A percentile compares a stretch with the other conserved stretches of the same genome.
These are phyloP conservation scores for Thunnus albacares DNA, from an alignment of 2,797 vertebrate species.

Conservation along the genomic window DNA sequence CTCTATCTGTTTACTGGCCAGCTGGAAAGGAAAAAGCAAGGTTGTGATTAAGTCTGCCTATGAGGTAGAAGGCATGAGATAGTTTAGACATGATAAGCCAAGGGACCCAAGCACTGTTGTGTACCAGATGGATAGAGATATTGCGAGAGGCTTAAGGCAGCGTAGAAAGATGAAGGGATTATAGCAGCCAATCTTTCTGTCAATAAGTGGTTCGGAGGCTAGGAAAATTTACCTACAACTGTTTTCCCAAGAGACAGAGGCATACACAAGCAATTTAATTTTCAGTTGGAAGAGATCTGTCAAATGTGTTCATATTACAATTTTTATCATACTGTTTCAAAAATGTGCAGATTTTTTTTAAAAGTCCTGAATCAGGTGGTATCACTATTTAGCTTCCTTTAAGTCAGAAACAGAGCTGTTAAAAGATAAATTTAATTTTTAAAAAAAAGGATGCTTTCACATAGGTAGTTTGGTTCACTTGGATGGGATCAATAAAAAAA, in stretches of 20 bases:
- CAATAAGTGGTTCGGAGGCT: constrained; percentile 66
- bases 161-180: constrained; percentile 73
- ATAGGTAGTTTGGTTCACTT: too few species aligned
- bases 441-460: too few species aligned
- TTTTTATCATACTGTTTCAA: constrained; percentile 2
- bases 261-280: not conserved
- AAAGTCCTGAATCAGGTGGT: not conserved
- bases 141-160: constrained; percentile 61
- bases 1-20: constrained; percentile 61
- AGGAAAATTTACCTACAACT: constrained; percentile 58
- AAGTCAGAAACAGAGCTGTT: not conserved
- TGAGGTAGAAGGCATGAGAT: constrained; percentile 64
- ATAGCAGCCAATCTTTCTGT: constrained; percentile 67
- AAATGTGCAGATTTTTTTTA: not conserved
- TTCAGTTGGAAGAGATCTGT: constrained; percentile 18
- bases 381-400: not conserved
- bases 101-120: constrained; percentile 63
- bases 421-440: too few species aligned
- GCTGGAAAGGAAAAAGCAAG: constrained; percentile 65
- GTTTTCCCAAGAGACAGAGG: constrained; percentile 36
- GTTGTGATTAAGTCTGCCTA: constrained; percentile 71
- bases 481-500: too few species aligned
- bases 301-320: constrained; percentile 6
- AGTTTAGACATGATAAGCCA: constrained; percentile 71
- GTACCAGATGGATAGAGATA: constrained; percentile 77